These are phyloP conservation scores for Elmis aenea DNA, from an alignment of 2,888 invertebrate species.

Conservation along the genomic window DNA sequence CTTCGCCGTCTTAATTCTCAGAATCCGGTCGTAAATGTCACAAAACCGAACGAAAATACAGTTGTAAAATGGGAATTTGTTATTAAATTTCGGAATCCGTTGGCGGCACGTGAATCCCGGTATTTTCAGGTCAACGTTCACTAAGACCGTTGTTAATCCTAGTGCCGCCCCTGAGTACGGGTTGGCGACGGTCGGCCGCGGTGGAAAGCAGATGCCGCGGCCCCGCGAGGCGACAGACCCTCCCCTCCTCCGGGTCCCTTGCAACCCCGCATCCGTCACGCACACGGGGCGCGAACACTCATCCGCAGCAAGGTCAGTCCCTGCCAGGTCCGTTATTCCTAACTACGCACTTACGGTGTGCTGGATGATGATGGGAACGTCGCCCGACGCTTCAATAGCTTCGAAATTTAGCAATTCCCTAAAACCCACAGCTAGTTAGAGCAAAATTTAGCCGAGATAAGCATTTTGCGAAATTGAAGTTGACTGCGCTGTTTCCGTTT, in stretches of 20 bases:
- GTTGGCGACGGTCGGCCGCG: constrained; percentile 24
- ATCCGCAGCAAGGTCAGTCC: constrained; percentile 19
- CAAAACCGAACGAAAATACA: no score
- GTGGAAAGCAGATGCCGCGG: constrained; percentile 25
- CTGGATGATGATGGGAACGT: constrained; percentile 15
- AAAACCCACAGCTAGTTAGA: background rate
- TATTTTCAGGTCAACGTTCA: no score
- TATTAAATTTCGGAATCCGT: no score
- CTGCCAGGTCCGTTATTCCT: constrained; percentile 18
- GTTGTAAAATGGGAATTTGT: no score
- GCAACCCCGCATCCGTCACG: constrained; percentile 21
- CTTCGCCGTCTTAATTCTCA: no score
- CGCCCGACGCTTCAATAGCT: constrained; percentile 13
- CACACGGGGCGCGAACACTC: constrained; percentile 21
- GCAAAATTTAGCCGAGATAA: no score
- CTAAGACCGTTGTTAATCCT: no score
- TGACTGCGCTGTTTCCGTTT: no score
- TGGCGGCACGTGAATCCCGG: no score
- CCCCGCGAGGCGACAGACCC: constrained; percentile 25
- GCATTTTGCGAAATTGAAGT: no score
- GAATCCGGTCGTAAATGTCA: no score
- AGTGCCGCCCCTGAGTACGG: constrained; percentile 18
- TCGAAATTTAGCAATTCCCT: constrained; percentile 14
- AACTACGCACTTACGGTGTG: constrained; percentile 18
- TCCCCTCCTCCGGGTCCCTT: constrained; percentile 17